Conservation (phyloP, 2,797 vertebrate genomes). For the Cheirogaleus major region DNA sequence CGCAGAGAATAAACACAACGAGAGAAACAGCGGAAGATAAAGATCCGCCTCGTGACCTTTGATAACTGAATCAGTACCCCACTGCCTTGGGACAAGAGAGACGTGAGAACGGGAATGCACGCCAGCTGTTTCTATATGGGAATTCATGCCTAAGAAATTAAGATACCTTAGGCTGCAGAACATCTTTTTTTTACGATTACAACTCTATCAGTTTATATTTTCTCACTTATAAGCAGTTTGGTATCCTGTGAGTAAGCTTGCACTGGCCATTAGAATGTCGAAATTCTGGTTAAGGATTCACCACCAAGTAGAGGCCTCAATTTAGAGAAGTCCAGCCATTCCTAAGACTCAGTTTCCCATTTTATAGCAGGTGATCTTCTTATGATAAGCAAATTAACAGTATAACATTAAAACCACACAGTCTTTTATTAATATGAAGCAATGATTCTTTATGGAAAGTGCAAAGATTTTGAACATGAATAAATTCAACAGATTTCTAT, state of each 20-base stretch:
- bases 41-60: fast-evolving
- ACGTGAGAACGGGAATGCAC: fast-evolving
- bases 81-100: neutral
- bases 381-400: neutral
- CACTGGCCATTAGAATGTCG: neutral
- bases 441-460: neutral
- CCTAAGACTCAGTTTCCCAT: neutral
- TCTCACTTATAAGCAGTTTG: neutral
- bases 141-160: neutral
- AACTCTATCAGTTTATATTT: neutral
- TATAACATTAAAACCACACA: neutral
- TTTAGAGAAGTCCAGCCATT: neutral
- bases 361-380: neutral
- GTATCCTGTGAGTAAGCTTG: neutral
- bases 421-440: neutral
- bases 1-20: fast-evolving
- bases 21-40: fast-evolving
- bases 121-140: neutral
- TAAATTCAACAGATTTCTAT: neutral
- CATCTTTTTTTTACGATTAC: neutral
- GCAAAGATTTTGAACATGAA: neutral
- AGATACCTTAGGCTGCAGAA: neutral
- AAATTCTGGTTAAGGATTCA: neutral
- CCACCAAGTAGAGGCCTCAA: too few relatives aligned
- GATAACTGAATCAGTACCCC: neutral